Evolutionary conservation across 1,140 invertebrate species (phyloP), one percentile per base, ranked within the genome.

Genomic region (Macrostomum lignano): DNA sequence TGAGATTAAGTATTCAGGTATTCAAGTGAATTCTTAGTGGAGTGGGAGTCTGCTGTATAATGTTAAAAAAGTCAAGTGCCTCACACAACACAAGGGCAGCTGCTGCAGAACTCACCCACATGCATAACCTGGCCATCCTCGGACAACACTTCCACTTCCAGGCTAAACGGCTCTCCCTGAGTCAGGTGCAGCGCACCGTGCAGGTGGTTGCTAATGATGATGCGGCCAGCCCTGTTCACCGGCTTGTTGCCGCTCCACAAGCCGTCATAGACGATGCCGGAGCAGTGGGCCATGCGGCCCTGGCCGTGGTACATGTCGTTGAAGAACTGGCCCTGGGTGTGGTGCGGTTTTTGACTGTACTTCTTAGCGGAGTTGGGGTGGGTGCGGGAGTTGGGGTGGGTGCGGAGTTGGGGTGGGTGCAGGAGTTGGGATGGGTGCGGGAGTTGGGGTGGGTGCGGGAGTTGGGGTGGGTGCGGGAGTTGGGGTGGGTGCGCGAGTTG

Each of bases 301-400:
- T 46, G 37, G 10, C 54, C 54, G 44, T 48, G 41, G 31, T 47
- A 51, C 22, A 41, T 20, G 30, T 55, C 51, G 39, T 47, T 38
- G 11, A 33, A 36, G 43, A 51, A 57, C 31, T 55, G 44, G 17
- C 54, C 52, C 51, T 55, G 36, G 7, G n/a, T n/a, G n/a, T n/a
- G n/a, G n/a, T n/a, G n/a, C n/a, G n/a, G n/a, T n/a, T n/a, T n/a
- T n/a, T n/a, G n/a, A n/a, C n/a, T n/a, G n/a, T n/a, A n/a, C n/a
- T n/a, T n/a, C n/a, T n/a, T n/a, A n/a, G n/a, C n/a, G n/a, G n/a
- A n/a, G n/a, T n/a, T n/a, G n/a, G n/a, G n/a, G n/a, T n/a, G n/a
- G n/a, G n/a, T n/a, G n/a, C n/a, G n/a, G n/a, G n/a, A n/a, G n/a
- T n/a, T n/a, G n/a, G n/a, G n/a, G n/a, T n/a, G n/a, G n/a, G n/a